These are phyloP conservation scores for Peromyscus californicus DNA, from an alignment of 2,113 vertebrate species.

Conservation along the genomic window DNA sequence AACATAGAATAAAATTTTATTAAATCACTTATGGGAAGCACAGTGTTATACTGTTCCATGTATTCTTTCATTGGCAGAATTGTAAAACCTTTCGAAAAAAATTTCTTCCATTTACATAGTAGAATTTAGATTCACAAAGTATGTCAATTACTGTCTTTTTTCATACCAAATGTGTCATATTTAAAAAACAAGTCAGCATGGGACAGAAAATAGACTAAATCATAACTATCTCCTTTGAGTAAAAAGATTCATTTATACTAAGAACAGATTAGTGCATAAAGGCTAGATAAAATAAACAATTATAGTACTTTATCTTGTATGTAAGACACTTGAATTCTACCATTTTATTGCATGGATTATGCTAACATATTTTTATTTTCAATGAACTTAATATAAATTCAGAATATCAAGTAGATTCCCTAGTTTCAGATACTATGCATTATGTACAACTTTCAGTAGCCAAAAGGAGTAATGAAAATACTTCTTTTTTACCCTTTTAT, in stretches of 20 bases:
- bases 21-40: not conserved
- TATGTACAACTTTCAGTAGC: too few species aligned
- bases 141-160: not conserved
- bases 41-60: too few species aligned
- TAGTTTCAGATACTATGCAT: too few species aligned
- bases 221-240: too few species aligned
- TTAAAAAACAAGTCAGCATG: too few species aligned
- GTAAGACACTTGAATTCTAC: not conserved
- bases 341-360: not conserved
- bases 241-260: not conserved
- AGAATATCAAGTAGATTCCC: too few species aligned
- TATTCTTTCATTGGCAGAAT: not conserved
- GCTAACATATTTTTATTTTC: not conserved
- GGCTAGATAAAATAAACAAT: not conserved
- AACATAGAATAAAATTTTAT: not conserved
- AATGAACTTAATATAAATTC: too few species aligned
- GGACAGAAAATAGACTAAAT: too few species aligned
- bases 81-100: not conserved
- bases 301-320: not conserved
- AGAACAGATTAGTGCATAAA: not conserved
- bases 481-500: too few species aligned
- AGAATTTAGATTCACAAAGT: not conserved
- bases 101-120: too few species aligned
- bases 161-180: not conserved
- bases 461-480: too few species aligned